Base-by-base conservation (phyloP, 2,113 vertebrate species). In the Callopanchax toddi region DNA sequence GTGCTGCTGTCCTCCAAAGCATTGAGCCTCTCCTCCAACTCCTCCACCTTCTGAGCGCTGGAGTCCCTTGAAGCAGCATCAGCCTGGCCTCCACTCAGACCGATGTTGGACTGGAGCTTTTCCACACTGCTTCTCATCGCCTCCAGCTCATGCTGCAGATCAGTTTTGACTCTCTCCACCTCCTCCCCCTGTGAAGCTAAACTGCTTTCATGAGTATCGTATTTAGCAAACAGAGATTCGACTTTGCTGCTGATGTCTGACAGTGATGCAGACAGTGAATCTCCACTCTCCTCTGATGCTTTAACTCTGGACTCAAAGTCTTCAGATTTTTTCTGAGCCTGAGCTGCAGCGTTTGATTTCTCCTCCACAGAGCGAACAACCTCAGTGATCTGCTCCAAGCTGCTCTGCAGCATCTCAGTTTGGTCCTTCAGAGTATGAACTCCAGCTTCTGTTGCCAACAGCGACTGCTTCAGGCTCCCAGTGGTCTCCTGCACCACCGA, bases 261-360 rank as follows among this genome's bases (percentile, higher is more conserved):
- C 0, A 82, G 29, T 0, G 87, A 74, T 1, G 76, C 78, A 0
- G 39, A 81, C 36, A 93, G 25, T 0, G 80, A 71, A 0, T 92
- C 86, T 6, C 91, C 42, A 0, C 32, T 90, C 0, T 93, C 92
- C 78, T 97, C 95, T 11, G 93, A 61, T 0, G 69, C 60, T 21
- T 84, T 94, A 2, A 96, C 11, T 57, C 92, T 86, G 50, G 63
- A 78, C 59, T 95, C 94, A 16, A 94, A 53, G 1, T 89, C 90
- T 2, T 93, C 92, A 0, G 67, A 77, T 52, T 53, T 90, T 8
- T 55, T 89, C 79, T 87, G 91, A 2, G 69, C 86, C 49, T 63
- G 87, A 11, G 89, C 86, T 0, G 92, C 62, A 11, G 83, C 82
- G 2, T 45, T 67, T 1, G 74, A 68, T 5, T 81, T 81, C 22